Base-by-base conservation (phyloP, 2,113 vertebrate genomes). In the Mesocricetus auratus region DNA sequence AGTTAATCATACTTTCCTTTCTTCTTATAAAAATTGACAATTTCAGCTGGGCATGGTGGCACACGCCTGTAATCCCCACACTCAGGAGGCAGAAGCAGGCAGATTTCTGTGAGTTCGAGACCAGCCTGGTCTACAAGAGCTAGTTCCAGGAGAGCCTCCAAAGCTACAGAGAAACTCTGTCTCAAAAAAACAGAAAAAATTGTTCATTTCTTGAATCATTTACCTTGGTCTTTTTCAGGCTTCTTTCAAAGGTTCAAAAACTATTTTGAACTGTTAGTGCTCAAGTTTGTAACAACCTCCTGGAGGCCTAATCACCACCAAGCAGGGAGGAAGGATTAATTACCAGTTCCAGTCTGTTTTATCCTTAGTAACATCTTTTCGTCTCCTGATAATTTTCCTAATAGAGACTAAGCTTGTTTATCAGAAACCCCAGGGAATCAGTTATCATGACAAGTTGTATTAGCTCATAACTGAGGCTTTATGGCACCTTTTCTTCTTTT, bases 311-410 rank as follows among this genome's bases (percentile, higher is more conserved):
- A 88, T 96, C 26, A 60, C 36, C 53, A 82, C 8, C 33, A 29
- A 96, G 29, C 16, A 66, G n/a, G 47, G 15, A 94, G 22, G 21
- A 88, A 95, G 75, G 85, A 97, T 96, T 93, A 83, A 92, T 96
- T 96, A 86, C 86, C 64, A 77, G 42, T 69, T 71, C n/a, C 7
- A 78, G 73, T 7, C 31, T 86, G 62, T 93, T 22, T 96, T 96
- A 89, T 96, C 47, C 53, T 24, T 82, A 73, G 53, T 56, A 95
- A 86, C 42, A 90, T 78, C 29, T 66, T 78, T 74, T n/a, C 9
- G 58, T 36, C 42, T n/a, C 60, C 33, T 78, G 89, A 93, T 96
- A 94, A 94, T 95, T 97, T 96, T 96, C 88, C 96, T 95, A 91
- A 91, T 79, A 87, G 91, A 90, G 9, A 21, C 29, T n/a, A 39